These are phyloP conservation scores for Gadus chalcogrammus DNA, from an alignment of 2,113 vertebrate species.

Conservation along the genomic window DNA sequence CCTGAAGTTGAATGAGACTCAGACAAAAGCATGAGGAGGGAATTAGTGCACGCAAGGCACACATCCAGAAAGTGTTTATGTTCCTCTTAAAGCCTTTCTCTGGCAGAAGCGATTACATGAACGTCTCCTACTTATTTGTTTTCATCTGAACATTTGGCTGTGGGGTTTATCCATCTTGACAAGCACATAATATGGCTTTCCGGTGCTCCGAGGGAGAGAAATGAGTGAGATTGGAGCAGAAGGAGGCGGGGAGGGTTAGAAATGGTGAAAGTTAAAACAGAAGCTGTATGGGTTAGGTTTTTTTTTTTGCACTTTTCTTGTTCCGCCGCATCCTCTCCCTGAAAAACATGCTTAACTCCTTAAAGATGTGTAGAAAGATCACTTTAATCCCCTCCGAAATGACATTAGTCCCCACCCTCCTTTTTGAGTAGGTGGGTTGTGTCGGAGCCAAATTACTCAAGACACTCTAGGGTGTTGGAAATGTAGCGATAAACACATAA, in stretches of 20 bases:
- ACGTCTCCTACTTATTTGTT: conserved; percentile 74
- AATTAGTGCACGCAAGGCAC: conserved; percentile 71
- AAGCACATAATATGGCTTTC: conserved; percentile 75
- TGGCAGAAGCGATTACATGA: conserved; percentile 78
- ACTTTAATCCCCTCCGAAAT: conserved; percentile 77
- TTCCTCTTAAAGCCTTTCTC: conserved; percentile 76
- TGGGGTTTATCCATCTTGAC: conserved; percentile 76
- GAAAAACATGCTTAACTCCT: conserved; percentile 64
- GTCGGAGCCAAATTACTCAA: conserved; percentile 75
- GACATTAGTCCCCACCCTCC: conserved; percentile 75
- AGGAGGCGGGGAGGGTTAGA: conserved; percentile 22
- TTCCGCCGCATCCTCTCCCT: conserved; percentile 58
- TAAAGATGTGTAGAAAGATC: conserved; percentile 73
- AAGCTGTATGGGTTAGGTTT: conserved; percentile 42
- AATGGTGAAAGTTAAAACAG: conserved; percentile 69
- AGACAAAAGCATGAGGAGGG: conserved; percentile 70
- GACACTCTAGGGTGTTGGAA: conserved; percentile 73
- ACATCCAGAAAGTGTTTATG: conserved; percentile 76
- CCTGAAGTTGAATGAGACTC: conserved; percentile 75
- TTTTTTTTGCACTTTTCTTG: conserved; percentile 60
- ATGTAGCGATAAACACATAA: conserved; percentile 71
- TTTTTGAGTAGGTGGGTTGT: conserved; percentile 76
- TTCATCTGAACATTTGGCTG: conserved; percentile 75
- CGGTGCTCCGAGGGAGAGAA: conserved; percentile 66
- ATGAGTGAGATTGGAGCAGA: conserved; percentile 50